phyloP scores from a whole-genome alignment of 2,888 invertebrate genomes.

The Phymatocera aterrima region DNA sequence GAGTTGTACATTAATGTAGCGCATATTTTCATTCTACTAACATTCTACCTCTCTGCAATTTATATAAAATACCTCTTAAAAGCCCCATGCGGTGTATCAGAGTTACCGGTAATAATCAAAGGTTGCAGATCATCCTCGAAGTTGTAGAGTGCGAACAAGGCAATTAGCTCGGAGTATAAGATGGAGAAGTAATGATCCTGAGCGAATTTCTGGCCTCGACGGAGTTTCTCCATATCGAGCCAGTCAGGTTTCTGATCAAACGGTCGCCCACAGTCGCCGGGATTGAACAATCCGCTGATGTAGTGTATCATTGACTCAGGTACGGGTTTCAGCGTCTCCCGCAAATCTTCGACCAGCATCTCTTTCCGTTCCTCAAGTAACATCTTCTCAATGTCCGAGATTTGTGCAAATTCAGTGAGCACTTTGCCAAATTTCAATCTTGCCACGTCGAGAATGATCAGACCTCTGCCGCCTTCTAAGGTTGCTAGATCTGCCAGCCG shows the following conservation, averaged over 20 bases:
- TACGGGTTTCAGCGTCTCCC: background rate
- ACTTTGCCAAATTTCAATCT: background rate
- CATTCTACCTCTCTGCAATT: no score
- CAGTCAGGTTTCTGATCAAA: slow-evolving; percentile 68
- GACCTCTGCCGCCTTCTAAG: background rate
- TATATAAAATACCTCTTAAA: no score
- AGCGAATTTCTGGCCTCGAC: slow-evolving; percentile 75
- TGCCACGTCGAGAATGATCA: background rate
- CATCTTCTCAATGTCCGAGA: no score
- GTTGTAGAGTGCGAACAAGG: slow-evolving; percentile 72
- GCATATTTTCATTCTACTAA: slow-evolving; percentile 10
- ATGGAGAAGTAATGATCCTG: no score
- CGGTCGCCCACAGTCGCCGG: slow-evolving; percentile 60
- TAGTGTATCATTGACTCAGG: slow-evolving; percentile 49
- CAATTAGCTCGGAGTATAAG: no score
- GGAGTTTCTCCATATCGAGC: slow-evolving; percentile 73
- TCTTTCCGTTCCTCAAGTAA: background rate
- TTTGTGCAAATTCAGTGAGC: no score
- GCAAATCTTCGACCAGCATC: background rate
- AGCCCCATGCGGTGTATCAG: slow-evolving; percentile 74
- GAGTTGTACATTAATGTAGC: background rate
- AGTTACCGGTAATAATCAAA: slow-evolving; percentile 74
- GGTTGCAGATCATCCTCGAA: slow-evolving; percentile 72
- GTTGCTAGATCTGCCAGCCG: background rate
- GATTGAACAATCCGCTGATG: slow-evolving; percentile 36